Conservation (phyloP, 2,113 vertebrate species). For the Tursiops truncatus region DNA sequence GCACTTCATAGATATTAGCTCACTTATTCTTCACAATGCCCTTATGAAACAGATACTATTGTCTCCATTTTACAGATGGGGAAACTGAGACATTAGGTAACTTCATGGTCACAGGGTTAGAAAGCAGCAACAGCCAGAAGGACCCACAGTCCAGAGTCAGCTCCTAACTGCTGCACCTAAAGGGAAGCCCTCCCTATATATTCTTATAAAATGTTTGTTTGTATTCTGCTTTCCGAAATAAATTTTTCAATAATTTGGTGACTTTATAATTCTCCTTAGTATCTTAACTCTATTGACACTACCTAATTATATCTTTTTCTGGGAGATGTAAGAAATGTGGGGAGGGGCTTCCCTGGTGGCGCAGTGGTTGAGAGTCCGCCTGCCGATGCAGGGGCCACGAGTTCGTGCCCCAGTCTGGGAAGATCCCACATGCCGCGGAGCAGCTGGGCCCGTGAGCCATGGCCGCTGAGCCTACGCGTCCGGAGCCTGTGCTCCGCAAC, state of each 20-base stretch:
- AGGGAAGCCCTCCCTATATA: not conserved
- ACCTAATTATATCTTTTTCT: not conserved
- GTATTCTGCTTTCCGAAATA: not conserved
- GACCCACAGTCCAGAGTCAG: not conserved
- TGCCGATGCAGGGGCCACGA: too few relatives aligned
- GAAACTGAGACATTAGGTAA: not conserved
- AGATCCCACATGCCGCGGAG: too few relatives aligned
- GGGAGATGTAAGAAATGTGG: not conserved
- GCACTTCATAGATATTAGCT: not conserved
- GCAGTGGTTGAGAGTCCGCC: too few relatives aligned
- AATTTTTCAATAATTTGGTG: not conserved
- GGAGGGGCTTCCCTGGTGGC: not conserved
- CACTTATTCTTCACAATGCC: not conserved
- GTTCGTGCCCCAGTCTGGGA: too few relatives aligned
- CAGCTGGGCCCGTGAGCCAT: too few relatives aligned
- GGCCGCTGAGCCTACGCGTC: too few relatives aligned
- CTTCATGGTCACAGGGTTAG: not conserved
- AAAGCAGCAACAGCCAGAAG: not conserved
- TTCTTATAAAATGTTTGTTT: not conserved
- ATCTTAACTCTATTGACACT: not conserved
- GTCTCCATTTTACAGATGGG: not conserved
- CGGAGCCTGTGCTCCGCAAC: too few relatives aligned
- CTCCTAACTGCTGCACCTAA: not conserved
- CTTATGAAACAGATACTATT: not conserved
- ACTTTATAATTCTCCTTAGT: not conserved